These are phyloP conservation scores for Blastobasis lacticolella DNA, from an alignment of 2,888 invertebrate species.

Conservation along the genomic window DNA sequence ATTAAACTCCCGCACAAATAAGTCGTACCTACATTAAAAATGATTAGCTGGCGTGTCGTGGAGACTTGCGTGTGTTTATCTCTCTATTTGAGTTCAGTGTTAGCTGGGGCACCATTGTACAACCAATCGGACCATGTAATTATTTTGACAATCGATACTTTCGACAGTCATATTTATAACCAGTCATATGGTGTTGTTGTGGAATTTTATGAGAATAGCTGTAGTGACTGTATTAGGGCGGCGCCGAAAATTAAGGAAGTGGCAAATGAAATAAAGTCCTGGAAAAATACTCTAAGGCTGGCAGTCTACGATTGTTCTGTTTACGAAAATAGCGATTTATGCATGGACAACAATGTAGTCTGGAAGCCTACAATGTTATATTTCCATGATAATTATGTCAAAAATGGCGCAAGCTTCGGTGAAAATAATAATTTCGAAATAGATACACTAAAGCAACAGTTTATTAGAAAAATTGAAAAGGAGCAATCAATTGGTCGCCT, in stretches of 20 bases:
- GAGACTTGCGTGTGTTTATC: no score
- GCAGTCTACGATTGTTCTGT: constrained; percentile 91
- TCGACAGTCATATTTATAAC: constrained; percentile 77
- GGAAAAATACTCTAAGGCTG: constrained; percentile 82
- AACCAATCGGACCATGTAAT: constrained; percentile 77
- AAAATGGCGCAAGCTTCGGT: constrained; percentile 77
- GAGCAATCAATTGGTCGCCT: constrained; percentile 76
- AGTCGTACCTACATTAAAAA: no score
- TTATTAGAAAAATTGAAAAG: constrained; percentile 74
- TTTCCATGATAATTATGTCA: constrained; percentile 79
- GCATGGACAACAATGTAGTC: constrained; percentile 91
- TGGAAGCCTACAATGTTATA: constrained; percentile 91
- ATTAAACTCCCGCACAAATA: no score
- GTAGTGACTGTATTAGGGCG: constrained; percentile 94
- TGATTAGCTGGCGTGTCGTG: no score
- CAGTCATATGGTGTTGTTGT: constrained; percentile 82
- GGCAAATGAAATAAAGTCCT: constrained; percentile 78
- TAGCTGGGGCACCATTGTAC: constrained; percentile 55
- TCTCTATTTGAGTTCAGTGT: no score
- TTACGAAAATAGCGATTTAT: constrained; percentile 87
- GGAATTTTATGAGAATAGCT: constrained; percentile 97
- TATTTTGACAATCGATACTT: constrained; percentile 78
- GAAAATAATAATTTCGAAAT: constrained; percentile 51
- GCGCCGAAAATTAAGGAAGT: constrained; percentile 90
- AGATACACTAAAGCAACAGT: constrained; percentile 68